Evolutionary conservation across 2,797 vertebrate species (phyloP).

Genomic region (Corythornis leucogaster): DNA sequence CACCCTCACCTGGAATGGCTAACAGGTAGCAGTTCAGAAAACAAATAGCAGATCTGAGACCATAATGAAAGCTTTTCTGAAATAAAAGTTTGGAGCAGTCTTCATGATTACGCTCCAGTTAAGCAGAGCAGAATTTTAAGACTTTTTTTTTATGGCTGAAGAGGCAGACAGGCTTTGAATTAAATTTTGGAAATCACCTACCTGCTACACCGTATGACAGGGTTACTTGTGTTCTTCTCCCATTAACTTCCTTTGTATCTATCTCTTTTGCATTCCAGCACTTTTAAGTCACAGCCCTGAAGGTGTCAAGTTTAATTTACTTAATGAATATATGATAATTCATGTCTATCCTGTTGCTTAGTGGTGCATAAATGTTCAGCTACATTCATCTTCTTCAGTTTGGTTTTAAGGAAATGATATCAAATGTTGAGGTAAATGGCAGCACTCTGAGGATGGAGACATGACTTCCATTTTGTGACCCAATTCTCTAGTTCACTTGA

Average conservation of each 20-base stretch:
- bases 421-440: neutral
- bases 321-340: conserved; percentile 72
- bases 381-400: conserved; percentile 59
- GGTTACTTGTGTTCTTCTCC: neutral
- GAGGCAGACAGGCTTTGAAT: neutral
- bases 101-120: neutral
- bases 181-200: neutral
- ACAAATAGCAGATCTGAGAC: neutral
- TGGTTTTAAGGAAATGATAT: conserved; percentile 49
- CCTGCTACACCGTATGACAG: neutral
- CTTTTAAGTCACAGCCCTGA: conserved; percentile 54
- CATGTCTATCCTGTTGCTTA: conserved; percentile 52
- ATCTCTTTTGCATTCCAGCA: neutral
- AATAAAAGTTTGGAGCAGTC: neutral
- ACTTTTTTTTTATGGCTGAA: neutral
- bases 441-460: neutral
- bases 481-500: neutral
- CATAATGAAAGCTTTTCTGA: neutral
- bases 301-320: conserved; percentile 72
- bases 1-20: neutral
- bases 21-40: neutral
- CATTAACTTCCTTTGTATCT: neutral
- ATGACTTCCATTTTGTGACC: neutral
- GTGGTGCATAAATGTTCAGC: conserved; percentile 49
- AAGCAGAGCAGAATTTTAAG: neutral